phyloP scores from a whole-genome alignment of 2,113 vertebrate species.

The Thalassoma bifasciatum region DNA sequence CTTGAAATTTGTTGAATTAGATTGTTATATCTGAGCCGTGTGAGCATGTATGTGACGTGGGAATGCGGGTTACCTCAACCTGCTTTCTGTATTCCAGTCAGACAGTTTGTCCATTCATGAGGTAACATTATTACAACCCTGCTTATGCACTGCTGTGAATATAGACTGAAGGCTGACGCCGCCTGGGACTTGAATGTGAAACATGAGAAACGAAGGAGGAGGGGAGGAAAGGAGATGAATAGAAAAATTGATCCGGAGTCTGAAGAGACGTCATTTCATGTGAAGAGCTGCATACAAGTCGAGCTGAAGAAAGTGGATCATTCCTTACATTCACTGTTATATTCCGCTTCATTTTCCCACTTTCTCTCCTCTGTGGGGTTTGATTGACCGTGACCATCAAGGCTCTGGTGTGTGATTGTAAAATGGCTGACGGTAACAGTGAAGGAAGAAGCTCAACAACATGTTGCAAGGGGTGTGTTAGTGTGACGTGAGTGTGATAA shows the following conservation, averaged over 20 bases:
- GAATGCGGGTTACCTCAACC: slow-evolving; percentile 13
- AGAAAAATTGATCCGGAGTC: slow-evolving; percentile 64
- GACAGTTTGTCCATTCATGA: slow-evolving; percentile 71
- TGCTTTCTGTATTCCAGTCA: slow-evolving; percentile 48
- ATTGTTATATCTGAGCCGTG: too few relatives aligned
- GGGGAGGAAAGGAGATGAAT: slow-evolving; percentile 42
- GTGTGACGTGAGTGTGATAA: slow-evolving; percentile 37
- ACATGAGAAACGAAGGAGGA: slow-evolving; percentile 54
- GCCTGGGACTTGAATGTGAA: slow-evolving; percentile 64
- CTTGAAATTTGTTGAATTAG: too few relatives aligned
- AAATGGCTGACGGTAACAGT: slow-evolving; percentile 72
- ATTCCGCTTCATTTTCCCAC: slow-evolving; percentile 11
- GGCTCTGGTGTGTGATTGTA: slow-evolving; percentile 55
- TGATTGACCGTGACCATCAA: slow-evolving; percentile 22
- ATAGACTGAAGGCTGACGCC: slow-evolving; percentile 54
- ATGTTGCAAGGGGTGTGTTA: slow-evolving; percentile 35
- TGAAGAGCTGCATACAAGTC: slow-evolving; percentile 27
- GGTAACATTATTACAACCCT: slow-evolving; percentile 63
- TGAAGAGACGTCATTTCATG: slow-evolving; percentile 48
- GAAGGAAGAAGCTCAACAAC: slow-evolving; percentile 51
- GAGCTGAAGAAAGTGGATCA: not conserved
- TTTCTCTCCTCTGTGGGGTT: slow-evolving; percentile 5
- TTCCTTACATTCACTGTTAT: slow-evolving; percentile 19
- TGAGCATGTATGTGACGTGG: not conserved
- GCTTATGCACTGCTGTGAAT: slow-evolving; percentile 47